Conservation (phyloP, 2,797 vertebrate genomes). For the Cuculus canorus region DNA sequence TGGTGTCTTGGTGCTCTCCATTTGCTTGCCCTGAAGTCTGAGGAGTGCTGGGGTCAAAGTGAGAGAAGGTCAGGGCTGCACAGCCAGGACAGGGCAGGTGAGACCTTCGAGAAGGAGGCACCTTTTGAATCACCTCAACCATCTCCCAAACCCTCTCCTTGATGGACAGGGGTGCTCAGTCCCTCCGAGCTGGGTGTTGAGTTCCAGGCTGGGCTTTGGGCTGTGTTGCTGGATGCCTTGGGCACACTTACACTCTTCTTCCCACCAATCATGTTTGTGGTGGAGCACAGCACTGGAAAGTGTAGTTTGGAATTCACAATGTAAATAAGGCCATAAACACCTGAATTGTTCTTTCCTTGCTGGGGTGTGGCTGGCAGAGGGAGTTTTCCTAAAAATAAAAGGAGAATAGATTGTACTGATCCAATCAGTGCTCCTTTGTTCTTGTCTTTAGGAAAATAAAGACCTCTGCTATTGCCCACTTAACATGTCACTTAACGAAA, state of each 20-base stretch:
- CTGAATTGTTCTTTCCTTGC: not conserved
- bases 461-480: not conserved
- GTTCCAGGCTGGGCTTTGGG: not conserved
- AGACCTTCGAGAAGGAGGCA: not conserved
- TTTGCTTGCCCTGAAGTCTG: not conserved
- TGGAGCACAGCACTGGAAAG: not conserved
- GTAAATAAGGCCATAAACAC: not conserved
- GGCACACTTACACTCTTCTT: not conserved
- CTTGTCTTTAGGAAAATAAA: not conserved
- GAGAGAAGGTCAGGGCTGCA: not conserved
- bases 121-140: not conserved
- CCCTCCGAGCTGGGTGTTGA: not conserved
- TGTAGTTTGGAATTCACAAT: not conserved
- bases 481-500: not conserved
- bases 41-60: not conserved
- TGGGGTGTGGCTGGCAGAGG: not conserved
- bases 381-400: not conserved
- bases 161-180: not conserved
- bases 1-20: not conserved
- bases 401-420: not conserved
- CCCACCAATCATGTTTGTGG: not conserved
- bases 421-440: not conserved
- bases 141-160: not conserved
- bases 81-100: not conserved
- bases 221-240: accelerated